Base-by-base conservation (phyloP, 2,113 vertebrate genomes). In the Petroica traversi region DNA sequence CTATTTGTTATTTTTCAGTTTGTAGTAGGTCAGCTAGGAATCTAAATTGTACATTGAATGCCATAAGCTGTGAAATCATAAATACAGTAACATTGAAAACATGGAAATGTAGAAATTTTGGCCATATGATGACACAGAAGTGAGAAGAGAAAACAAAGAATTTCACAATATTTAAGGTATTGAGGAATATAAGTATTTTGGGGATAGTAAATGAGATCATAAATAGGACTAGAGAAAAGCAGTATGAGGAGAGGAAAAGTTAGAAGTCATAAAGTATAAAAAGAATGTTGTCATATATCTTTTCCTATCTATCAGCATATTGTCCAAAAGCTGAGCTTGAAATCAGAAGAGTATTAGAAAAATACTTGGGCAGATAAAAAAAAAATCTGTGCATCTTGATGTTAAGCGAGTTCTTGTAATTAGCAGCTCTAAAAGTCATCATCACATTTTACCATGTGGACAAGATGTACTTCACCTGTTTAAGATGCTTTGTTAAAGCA, bases 381-480 rank as follows among this genome's bases (percentile, higher is more conserved):
- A 61, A 67, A 66, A 69, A 23, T 23, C 23, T 52, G 7, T 58
- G 33, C 7, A 19, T 74, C 48, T 45, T 57, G 31, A 34, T 68
- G 19, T 82, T 67, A 52, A 55, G 10, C 8, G 18, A 33, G 12
- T 45, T 78, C 9, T 52, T 73, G 46, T 2, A 13, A 34, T 43
- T 75, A 49, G 10, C n/a, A 51, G 20, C 28, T 91, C 38, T 71
- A 55, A 76, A 92, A 69, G 29, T 80, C 28, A 38, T 46, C 22
- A 28, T 55, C 5, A 20, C 6, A 4, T 76, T 74, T 59, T 36
- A 11, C 46, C 29, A 28, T 0, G 1, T 3, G 2, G 40, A 5
- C 46, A 67, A 31, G n/a, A 31, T 22, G 31, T 62, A 43, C 23
- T 61, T 88, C 7, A 57, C 19, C 12, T 77, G 14, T 55, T 64